These are phyloP conservation scores for Sprattus sprattus DNA, from an alignment of 2,113 vertebrate genomes.

Conservation along the genomic window DNA sequence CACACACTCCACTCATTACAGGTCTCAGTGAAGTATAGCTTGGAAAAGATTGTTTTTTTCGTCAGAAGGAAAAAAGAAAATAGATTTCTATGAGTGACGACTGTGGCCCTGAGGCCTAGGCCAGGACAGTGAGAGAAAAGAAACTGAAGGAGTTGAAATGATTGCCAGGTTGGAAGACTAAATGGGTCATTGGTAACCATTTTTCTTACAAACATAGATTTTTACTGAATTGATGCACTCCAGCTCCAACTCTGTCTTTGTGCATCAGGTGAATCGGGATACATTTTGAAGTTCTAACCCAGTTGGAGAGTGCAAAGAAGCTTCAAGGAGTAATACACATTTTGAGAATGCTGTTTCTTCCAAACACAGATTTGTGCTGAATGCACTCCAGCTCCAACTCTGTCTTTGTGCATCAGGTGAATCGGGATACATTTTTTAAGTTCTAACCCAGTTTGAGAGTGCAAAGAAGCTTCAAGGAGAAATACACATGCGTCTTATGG, in stretches of 20 bases:
- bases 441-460: no score
- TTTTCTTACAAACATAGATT: slow-evolving; percentile 4
- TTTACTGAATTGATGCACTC: not conserved
- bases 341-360: slow-evolving; percentile 7
- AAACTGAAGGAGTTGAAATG: not conserved
- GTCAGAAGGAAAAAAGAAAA: slow-evolving; percentile 34
- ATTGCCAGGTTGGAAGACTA: slow-evolving; percentile 17
- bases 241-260: not conserved
- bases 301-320: not conserved
- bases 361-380: not conserved
- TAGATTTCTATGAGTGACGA: slow-evolving; percentile 45
- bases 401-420: not conserved
- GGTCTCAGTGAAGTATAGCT: no score
- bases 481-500: no score
- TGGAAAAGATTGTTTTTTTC: not conserved
- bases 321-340: not conserved
- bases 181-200: slow-evolving; percentile 11
- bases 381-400: not conserved
- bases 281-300: not conserved
- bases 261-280: not conserved
- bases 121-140: slow-evolving; percentile 6
- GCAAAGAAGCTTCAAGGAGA: not conserved
- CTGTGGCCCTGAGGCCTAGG: slow-evolving; percentile 30
- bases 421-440: not conserved
- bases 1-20: no score